Conservation (phyloP, 30 jellyfish, hydroid and myxozoan genomes). For the Mastigias papua region DNA sequence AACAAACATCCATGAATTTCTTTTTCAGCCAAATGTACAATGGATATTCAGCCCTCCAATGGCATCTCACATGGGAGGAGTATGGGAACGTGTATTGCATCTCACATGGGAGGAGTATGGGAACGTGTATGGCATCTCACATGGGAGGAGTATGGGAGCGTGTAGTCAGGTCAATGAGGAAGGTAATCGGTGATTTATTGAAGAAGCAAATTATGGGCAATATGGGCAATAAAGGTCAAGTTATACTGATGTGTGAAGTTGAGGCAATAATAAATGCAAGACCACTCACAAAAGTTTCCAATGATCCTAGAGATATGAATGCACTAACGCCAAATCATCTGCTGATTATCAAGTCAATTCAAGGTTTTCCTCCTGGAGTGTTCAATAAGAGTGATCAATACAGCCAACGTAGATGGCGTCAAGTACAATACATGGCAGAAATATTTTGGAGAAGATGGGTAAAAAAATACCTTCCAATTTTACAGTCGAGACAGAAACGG, state of each 20-base stretch:
- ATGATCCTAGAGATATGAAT: constrained; percentile 48
- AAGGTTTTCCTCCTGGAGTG: constrained; percentile 67
- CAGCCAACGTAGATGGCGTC: constrained; percentile 58
- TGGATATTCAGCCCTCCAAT: too few relatives aligned
- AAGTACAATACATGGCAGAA: constrained; percentile 51
- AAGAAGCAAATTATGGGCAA: too few relatives aligned
- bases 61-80: too few relatives aligned
- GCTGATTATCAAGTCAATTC: constrained; percentile 17
- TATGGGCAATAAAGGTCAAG: constrained; percentile 24
- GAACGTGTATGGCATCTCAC: too few relatives aligned
- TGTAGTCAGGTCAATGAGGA: too few relatives aligned
- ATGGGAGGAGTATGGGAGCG: too few relatives aligned
- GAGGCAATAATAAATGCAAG: constrained; percentile 68
- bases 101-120: too few relatives aligned
- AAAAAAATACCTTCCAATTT: constrained; percentile 37
- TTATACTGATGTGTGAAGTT: constrained; percentile 31
- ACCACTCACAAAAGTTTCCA: constrained; percentile 62
- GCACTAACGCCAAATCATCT: constrained; percentile 54
- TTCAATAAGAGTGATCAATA: constrained; percentile 23
- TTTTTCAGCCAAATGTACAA: too few relatives aligned
- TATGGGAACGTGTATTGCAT: too few relatives aligned
- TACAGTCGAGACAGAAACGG: constrained; percentile 52
- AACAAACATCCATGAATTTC: too few relatives aligned
- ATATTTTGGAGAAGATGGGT: constrained; percentile 55
- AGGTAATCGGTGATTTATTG: too few relatives aligned